Conservation (phyloP, 2,113 vertebrate species). For the Romanogobio albipinnatus region DNA sequence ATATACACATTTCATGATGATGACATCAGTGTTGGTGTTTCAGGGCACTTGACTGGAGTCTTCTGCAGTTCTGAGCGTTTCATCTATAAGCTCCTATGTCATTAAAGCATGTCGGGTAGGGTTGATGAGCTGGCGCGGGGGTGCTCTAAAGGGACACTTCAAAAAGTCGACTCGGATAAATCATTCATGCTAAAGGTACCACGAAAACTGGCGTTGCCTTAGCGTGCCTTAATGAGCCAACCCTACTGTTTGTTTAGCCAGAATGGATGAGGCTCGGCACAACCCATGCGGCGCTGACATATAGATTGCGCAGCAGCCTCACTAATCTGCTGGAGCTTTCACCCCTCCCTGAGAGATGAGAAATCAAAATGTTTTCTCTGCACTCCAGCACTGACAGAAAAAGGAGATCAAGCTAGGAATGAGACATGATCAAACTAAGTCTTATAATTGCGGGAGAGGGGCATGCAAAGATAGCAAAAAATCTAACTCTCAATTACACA, state of each 20-base stretch:
- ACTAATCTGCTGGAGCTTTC: conserved; percentile 19
- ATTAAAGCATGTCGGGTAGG: conserved; percentile 50
- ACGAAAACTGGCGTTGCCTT: conserved; percentile 12
- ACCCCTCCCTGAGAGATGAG: conserved; percentile 16
- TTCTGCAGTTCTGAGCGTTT: conserved; percentile 31
- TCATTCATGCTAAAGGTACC: conserved; percentile 60
- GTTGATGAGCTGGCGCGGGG: conserved; percentile 47
- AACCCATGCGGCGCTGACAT: conserved; percentile 39
- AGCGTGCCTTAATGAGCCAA: conserved; percentile 40
- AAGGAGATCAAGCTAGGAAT: conserved; percentile 1
- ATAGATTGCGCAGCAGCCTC: conserved; percentile 44
- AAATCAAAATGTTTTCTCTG: conserved; percentile 51
- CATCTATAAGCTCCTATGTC: conserved; percentile 43
- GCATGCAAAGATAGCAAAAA: not conserved
- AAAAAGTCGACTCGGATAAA: conserved; percentile 61
- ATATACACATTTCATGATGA: not conserved
- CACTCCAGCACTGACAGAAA: not conserved
- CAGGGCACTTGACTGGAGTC: not conserved
- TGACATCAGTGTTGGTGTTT: conserved; percentile 1
- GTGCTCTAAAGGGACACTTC: conserved; percentile 51
- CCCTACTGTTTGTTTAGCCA: conserved; percentile 49
- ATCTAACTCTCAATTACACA: not conserved
- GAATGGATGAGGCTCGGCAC: conserved; percentile 20
- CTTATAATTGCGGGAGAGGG: not conserved
- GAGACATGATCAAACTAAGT: not conserved